Base-by-base conservation (phyloP, 1,140 invertebrate species). In the Laupala kohalensis region DNA sequence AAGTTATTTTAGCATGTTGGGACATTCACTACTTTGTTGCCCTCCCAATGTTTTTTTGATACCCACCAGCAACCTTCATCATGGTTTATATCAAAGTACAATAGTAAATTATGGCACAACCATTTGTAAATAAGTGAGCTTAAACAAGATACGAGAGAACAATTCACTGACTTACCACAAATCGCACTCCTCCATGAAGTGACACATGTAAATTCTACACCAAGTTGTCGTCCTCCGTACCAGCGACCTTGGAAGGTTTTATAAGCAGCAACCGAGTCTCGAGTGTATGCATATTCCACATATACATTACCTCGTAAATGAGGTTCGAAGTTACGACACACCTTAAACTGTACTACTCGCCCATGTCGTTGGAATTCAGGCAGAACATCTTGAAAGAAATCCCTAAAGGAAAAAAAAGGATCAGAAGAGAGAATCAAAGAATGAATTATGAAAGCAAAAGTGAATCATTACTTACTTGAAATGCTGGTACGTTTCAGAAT, bases 281-380 rank as follows among this genome's bases (percentile, higher is more conserved):
- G 84, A 75, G 87, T 85, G 75, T 82, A 86, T 25, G 80, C 79
- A 83, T 90, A 97, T 78, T 96, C 92, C 64, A 96, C 84, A 78
- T 96, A 97, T 65, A 96, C 89, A 83, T 98, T 96, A 0, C 95
- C 95, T 70, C 93, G 82, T 0, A 97, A 83, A 83, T 97, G 94
- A 69, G 87, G 83, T 77, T 95, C 90, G 72, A 85, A 88, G 79
- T 98, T 98, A 77, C 90, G 89, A 78, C 94, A 95, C 15, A 94
- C 90, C 80, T 91, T 90, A 76, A 97, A 88, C 75, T 94, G 90
- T 25, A 82, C 73, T 67, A 97, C 86, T 76, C 84, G 83, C 23
- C 95, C 95, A 80, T 87, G 89, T 74, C 85, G 88, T 78, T 92
- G 86, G 76, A 97, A 85, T 82, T 97, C 95, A 4, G 88, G 87